Evolutionary conservation across 2,113 vertebrate genomes (phyloP), one percentile per base, ranked within the genome.

Genomic region (Hypocryptadius cinnamomeus): DNA sequence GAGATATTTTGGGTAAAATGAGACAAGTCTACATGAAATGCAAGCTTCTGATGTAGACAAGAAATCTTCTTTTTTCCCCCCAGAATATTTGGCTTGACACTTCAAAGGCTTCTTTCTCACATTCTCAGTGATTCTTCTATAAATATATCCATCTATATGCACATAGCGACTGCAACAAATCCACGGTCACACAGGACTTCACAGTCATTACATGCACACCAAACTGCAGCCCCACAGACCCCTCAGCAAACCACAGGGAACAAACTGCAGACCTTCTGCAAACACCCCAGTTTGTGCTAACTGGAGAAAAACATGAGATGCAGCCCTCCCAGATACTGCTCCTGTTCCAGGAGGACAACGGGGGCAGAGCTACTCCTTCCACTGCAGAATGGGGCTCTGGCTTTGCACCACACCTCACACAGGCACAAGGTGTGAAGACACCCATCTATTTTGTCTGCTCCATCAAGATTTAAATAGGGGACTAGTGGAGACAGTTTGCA

Each of bases 71-170:
- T 95, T 92, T 94, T 89, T 92, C 81, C 93, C 94, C 91, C 92
- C 92, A 93, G 95, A 97, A 96, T 97, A 96, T 96, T 96, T 97
- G 96, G 95, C 93, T 94, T 97, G 96, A 97, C 96, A 96, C 97
- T 95, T 96, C 91, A 69, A 92, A 96, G 96, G 79, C 93, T 95
- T 95, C 85, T 93, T 97, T 97, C 92, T 97, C 97, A 97, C 91
- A 85, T 96, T 96, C 96, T 69, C 95, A 94, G 96, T 72, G 80
- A 97, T 89, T 93, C 66, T 94, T 95, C 97, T 97, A 97, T 97
- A 97, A 97, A 97, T 97, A 97, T 20, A 96, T 90, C 93, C 87
- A 95, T 96, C 47, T 83, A 93, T 78, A 93, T 89, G 97, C 96
- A 96, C 37, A 94, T 16, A 96, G 92, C 21, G 61, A 92, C 91